These are phyloP conservation scores for Tiphia femorata DNA, from an alignment of 2,888 invertebrate species.

Conservation along the genomic window DNA sequence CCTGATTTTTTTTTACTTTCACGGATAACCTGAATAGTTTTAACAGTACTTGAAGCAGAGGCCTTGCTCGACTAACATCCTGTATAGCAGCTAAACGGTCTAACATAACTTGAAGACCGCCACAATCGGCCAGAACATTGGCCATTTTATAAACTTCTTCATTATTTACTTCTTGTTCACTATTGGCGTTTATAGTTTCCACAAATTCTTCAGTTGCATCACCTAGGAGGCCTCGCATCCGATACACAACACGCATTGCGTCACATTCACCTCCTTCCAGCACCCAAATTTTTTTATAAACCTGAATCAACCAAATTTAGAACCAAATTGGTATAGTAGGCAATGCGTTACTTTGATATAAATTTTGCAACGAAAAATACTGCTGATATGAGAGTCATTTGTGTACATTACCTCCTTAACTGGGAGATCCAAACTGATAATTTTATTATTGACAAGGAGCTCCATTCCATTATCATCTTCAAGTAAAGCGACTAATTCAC, in stretches of 20 bases:
- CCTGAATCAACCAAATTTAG: conserved; percentile 70
- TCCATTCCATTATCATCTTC: conserved; percentile 99
- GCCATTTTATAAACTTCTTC: conserved; percentile 95
- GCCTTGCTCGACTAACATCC: conserved; percentile 88
- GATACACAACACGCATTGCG: conserved; percentile 96
- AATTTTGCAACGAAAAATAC: background rate
- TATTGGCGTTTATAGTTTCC: conserved; percentile 89
- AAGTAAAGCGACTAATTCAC: conserved; percentile 95
- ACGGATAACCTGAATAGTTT: conserved; percentile 92
- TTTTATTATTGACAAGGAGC: conserved; percentile 96
- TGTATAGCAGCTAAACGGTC: conserved; percentile 87
- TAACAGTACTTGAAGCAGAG: conserved; percentile 88
- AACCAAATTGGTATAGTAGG: conserved; percentile 3
- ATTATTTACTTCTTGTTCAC: conserved; percentile 89
- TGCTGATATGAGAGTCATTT: conserved; percentile 12
- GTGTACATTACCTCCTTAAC: conserved; percentile 98
- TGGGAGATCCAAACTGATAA: conserved; percentile 95
- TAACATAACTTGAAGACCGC: conserved; percentile 84
- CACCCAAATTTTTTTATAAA: conserved; percentile 82
- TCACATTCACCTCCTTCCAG: conserved; percentile 92
- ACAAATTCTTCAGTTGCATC: conserved; percentile 99
- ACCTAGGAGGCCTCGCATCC: conserved; percentile 97
- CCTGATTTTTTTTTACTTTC: conserved; percentile 90
- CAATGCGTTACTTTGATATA: background rate
- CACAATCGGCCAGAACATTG: conserved; percentile 85